Evolutionary conservation across 2,113 vertebrate species (phyloP).

Genomic region (Chauna torquata): DNA sequence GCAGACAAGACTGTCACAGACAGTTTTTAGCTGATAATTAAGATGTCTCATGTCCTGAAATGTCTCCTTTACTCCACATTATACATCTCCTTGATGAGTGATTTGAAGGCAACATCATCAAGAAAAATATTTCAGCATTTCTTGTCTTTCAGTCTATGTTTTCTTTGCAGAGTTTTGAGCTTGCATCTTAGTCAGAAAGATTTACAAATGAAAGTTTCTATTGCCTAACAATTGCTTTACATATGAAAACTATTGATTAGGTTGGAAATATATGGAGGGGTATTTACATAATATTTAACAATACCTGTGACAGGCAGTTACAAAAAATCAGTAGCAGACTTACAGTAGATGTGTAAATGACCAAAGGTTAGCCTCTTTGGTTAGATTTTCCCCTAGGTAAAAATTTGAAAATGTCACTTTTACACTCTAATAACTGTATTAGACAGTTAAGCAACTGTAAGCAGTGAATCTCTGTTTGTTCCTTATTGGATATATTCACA

Average conservation of each 20-base stretch:
- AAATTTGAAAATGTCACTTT: constrained; percentile 55
- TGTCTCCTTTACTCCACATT: not conserved
- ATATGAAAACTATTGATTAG: not conserved
- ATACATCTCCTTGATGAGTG: not conserved
- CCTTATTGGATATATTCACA: not conserved
- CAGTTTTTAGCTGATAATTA: not conserved
- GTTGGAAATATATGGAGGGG: not conserved
- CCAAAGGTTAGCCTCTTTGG: constrained; percentile 29
- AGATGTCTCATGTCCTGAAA: not conserved
- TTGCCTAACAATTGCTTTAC: not conserved
- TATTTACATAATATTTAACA: not conserved
- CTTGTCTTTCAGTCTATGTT: not conserved
- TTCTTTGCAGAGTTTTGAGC: not conserved
- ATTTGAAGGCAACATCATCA: not conserved
- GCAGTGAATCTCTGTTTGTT: not conserved
- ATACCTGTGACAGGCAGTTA: not conserved
- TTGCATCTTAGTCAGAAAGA: not conserved
- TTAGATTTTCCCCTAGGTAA: constrained; percentile 30
- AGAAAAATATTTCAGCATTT: not conserved
- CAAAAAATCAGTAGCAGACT: constrained; percentile 13
- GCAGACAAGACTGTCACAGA: not conserved
- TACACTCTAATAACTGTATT: constrained; percentile 38
- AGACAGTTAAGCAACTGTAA: not conserved
- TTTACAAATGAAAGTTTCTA: not conserved
- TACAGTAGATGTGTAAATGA: constrained; percentile 7